phyloP scores from a whole-genome alignment of 2,797 vertebrate genomes.

The Pempheris klunzingeri region DNA sequence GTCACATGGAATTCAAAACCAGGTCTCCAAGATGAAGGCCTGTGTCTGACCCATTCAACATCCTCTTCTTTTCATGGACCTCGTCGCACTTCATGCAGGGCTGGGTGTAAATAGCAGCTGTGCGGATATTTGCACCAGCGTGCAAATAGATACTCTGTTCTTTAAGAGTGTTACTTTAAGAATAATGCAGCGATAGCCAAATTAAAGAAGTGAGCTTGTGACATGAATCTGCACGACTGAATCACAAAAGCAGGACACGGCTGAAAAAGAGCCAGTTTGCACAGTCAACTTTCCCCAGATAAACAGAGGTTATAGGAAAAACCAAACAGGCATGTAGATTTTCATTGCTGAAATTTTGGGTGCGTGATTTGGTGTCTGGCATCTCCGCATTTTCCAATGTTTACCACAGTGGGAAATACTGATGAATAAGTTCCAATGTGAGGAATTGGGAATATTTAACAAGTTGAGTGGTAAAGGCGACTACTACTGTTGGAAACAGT shows the following conservation, averaged over 20 bases:
- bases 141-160: too few species aligned
- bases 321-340: conserved; percentile 41
- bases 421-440: conserved; percentile 66
- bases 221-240: conserved; percentile 21
- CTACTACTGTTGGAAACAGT: conserved; percentile 52
- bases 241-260: conserved; percentile 8
- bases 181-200: neutral
- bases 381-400: conserved; percentile 60
- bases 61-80: too few species aligned
- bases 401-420: conserved; percentile 63
- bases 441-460: conserved; percentile 69
- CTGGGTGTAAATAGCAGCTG: too few species aligned
- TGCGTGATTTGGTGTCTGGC: conserved; percentile 60
- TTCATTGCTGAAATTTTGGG: conserved; percentile 57
- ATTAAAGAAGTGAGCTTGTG: neutral
- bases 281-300: conserved; percentile 56
- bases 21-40: too few species aligned
- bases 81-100: too few species aligned
- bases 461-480: conserved; percentile 37
- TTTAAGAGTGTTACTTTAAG: neutral
- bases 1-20: too few species aligned
- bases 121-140: too few species aligned
- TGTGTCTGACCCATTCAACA: too few species aligned
- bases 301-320: conserved; percentile 61
- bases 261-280: conserved; percentile 14